Conservation (phyloP, 1,140 invertebrate genomes). For the Ceratosolen fusciceps region DNA sequence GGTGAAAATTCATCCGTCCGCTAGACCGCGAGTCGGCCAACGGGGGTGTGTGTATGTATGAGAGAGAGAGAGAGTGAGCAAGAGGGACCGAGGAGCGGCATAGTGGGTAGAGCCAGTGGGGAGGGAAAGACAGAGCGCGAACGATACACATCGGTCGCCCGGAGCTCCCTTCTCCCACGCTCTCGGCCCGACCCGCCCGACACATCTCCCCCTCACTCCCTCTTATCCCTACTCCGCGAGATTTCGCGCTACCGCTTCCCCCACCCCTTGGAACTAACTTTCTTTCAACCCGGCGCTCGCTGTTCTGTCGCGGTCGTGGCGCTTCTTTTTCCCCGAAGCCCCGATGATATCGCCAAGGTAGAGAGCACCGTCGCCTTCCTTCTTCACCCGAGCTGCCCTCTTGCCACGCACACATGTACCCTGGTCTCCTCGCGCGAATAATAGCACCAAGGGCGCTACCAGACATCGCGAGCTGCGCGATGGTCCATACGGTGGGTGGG, state of each 20-base stretch:
- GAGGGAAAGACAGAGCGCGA: no score
- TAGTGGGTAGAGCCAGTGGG: no score
- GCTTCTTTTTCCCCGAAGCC: no score
- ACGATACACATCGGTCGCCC: no score
- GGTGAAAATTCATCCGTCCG: conserved; percentile 52
- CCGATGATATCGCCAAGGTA: background rate
- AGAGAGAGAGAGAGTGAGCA: no score
- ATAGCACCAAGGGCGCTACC: no score
- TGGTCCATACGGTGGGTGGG: no score
- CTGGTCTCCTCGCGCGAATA: background rate
- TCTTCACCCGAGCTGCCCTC: background rate
- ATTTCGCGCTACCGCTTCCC: background rate
- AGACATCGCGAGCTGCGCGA: background rate
- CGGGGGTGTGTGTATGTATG: no score
- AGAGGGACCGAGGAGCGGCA: no score
- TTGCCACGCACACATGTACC: background rate
- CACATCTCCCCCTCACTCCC: background rate
- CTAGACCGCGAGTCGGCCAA: background rate
- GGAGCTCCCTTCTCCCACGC: conserved; percentile 17
- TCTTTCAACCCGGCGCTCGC: background rate
- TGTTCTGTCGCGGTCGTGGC: no score
- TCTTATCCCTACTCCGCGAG: no score
- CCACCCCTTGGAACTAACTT: background rate
- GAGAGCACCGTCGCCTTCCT: background rate
- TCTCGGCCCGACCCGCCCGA: conserved; percentile 33